A percentile compares a stretch with the other conserved stretches of the same genome.
phyloP scores from a whole-genome alignment of 2,797 vertebrate species.

The Geotria australis region DNA sequence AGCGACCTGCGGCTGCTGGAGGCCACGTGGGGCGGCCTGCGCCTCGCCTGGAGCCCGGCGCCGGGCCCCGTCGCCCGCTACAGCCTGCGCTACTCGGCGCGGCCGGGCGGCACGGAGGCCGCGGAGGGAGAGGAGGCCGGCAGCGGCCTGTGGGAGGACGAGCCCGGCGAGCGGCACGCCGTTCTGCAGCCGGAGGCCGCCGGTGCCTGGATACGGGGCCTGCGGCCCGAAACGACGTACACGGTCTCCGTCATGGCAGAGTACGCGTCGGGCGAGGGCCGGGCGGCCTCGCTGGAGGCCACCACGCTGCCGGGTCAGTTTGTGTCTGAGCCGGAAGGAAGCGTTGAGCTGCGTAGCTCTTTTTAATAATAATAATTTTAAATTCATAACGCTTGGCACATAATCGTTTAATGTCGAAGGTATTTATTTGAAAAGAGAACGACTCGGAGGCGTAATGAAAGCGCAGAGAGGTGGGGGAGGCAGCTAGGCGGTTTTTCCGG shows the following conservation, averaged over 20 bases:
- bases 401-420: too few relatives aligned
- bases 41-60: background rate
- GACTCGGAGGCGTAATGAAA: too few relatives aligned
- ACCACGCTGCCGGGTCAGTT: background rate
- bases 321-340: too few relatives aligned
- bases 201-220: background rate
- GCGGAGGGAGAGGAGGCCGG: background rate
- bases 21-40: background rate
- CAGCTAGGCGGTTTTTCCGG: too few relatives aligned
- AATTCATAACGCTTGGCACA: too few relatives aligned
- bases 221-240: background rate
- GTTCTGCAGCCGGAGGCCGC: background rate
- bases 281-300: background rate
- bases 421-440: too few relatives aligned
- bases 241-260: background rate
- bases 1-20: too few relatives aligned
- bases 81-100: background rate
- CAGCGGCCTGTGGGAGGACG: background rate
- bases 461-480: too few relatives aligned
- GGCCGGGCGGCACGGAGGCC: background rate
- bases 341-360: too few relatives aligned
- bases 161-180: background rate
- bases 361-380: too few relatives aligned
- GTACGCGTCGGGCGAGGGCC: background rate
- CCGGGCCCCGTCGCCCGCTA: background rate